Evolutionary conservation across 2,888 invertebrate species (phyloP), one percentile per base, ranked within the genome.

Genomic region (Eulithis testata): DNA sequence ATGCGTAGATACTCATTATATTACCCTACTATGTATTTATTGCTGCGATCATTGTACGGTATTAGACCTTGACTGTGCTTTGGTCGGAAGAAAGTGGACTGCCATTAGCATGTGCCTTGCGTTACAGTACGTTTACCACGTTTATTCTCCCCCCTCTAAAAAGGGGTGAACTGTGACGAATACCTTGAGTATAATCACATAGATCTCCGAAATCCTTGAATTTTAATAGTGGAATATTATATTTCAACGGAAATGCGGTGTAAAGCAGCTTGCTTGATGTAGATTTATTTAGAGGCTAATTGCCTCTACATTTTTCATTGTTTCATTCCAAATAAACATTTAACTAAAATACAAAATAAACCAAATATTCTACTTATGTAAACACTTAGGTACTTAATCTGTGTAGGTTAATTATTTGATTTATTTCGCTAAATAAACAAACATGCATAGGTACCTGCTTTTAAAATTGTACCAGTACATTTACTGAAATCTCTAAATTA

Each of bases 1-100:
- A 60, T 64, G 69, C 65, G 66, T 70, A 63, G 62, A 55, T 62
- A 65, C 66, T 68, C 60, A 69, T 71, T 65, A 68, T 62, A 69
- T 71, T 65, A 68, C 52, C 57, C 60, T 63, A 60, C 49, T 63
- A 53, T 60, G 57, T 51, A 57, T 63, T 67, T 67, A 67, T 60
- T 63, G 43, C 50, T 60, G 53, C 50, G 63, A 61, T 66, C 36
- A 61, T 67, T 66, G 64, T 58, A 60, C 37, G 54, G 68, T 68
- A 71, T 58, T 61, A 73, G 76, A 73, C 83, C 81, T 81, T 81
- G 83, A 80, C 74, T 76, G 66, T 64, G 66, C 63, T 69, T 70
- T 68, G 76, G 76, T 73, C 77, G 79, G 78, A 83, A 83, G 83
- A 85, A 86, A 85, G 83, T 81, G 74, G 81, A 72, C 64, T 80